Evolutionary conservation across 2,113 vertebrate species (phyloP).

Genomic region (Elephas maximus): DNA sequence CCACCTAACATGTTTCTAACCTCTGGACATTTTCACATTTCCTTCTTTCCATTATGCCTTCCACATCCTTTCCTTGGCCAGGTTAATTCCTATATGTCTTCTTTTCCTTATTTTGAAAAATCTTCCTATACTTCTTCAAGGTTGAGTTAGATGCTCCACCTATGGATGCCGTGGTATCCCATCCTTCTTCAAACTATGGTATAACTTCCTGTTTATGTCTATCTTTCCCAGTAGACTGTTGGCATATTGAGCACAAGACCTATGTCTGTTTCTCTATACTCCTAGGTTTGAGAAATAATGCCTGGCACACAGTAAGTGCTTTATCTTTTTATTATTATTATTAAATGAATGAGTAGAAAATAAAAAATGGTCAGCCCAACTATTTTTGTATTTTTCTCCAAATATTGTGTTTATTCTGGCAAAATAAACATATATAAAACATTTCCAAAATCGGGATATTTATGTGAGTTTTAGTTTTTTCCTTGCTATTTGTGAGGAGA

Average conservation of each 20-base stretch:
- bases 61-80: not conserved
- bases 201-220: not conserved
- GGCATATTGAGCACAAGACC: not conserved
- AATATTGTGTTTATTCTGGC: not conserved
- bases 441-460: not conserved
- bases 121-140: not conserved
- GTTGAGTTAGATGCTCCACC: not conserved
- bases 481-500: not conserved
- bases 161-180: not conserved
- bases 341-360: constrained; percentile 18
- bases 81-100: not conserved
- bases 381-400: not conserved
- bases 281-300: not conserved
- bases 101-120: not conserved
- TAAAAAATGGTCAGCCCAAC: not conserved
- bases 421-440: not conserved
- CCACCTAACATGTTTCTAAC: not conserved
- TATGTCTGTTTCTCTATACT: not conserved
- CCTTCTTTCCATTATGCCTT: not conserved
- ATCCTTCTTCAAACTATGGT: not conserved
- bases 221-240: not conserved
- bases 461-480: not conserved
- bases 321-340: not conserved
- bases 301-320: not conserved
- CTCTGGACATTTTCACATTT: not conserved